phyloP scores from a whole-genome alignment of 2,113 vertebrate species.

The Coturnix japonica region DNA sequence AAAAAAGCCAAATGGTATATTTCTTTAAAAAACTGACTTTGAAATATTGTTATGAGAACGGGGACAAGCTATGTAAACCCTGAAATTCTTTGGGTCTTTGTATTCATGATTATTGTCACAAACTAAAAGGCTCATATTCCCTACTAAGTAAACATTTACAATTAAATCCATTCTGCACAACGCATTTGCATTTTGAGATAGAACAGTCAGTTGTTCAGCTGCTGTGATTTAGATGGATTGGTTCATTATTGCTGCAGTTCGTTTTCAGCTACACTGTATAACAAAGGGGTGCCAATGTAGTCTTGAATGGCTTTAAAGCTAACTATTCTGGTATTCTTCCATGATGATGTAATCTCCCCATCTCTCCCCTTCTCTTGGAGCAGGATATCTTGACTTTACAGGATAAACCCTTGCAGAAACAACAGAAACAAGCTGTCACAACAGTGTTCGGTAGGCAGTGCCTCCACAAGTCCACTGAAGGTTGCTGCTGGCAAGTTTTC shows the following conservation, averaged over 20 bases:
- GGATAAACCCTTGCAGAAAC: slow-evolving; percentile 4
- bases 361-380: background rate
- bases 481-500: background rate
- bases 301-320: slow-evolving; percentile 65
- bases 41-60: slow-evolving; percentile 64
- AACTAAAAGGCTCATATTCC: slow-evolving; percentile 72
- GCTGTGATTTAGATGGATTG: slow-evolving; percentile 72
- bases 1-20: slow-evolving; percentile 37
- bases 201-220: slow-evolving; percentile 71
- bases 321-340: slow-evolving; percentile 58
- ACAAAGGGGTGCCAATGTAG: slow-evolving; percentile 69
- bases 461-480: background rate
- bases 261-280: slow-evolving; percentile 70
- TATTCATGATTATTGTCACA: slow-evolving; percentile 51
- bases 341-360: slow-evolving; percentile 59
- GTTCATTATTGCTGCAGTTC: slow-evolving; percentile 72
- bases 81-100: slow-evolving; percentile 62
- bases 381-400: slow-evolving; percentile 43
- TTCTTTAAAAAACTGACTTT: slow-evolving; percentile 37
- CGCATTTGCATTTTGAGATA: slow-evolving; percentile 73
- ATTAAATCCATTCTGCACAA: slow-evolving; percentile 73
- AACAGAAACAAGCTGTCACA: slow-evolving; percentile 30
- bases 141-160: slow-evolving; percentile 74
- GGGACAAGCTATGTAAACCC: slow-evolving; percentile 59
- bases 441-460: background rate